These are phyloP conservation scores for Stratiolaelaps scimitus DNA, from an alignment of 1,140 invertebrate genomes.

Conservation along the genomic window DNA sequence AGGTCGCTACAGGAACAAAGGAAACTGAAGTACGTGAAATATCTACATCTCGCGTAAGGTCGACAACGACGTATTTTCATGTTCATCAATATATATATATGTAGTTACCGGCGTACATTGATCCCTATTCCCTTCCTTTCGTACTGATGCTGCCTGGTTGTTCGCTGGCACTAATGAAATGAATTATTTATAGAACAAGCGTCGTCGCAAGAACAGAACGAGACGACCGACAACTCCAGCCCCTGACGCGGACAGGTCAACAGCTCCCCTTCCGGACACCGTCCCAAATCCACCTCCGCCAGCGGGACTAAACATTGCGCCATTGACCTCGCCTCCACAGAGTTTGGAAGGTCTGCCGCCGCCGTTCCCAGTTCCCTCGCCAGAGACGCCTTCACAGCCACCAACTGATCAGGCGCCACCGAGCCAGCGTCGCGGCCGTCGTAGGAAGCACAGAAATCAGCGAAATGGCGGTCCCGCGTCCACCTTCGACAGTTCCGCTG, in stretches of 20 bases:
- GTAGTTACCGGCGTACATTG: background rate
- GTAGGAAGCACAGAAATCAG: no score
- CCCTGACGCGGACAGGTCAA: background rate
- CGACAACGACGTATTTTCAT: background rate
- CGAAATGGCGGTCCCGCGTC: no score
- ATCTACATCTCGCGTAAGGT: background rate
- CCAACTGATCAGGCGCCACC: no score
- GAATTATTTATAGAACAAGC: constrained; percentile 10
- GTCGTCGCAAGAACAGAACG: background rate
- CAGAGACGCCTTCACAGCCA: no score
- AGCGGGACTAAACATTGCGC: no score
- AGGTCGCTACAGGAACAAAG: background rate
- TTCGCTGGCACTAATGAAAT: background rate
- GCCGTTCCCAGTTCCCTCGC: no score
- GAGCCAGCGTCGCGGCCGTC: no score
- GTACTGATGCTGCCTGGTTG: background rate
- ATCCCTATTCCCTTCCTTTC: background rate
- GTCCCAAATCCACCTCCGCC: no score
- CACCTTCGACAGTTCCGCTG: no score
- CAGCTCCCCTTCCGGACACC: no score
- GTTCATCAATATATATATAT: background rate
- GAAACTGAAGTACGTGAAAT: background rate
- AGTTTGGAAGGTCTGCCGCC: no score
- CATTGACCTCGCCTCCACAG: no score
- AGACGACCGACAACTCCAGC: background rate